These are phyloP conservation scores for Charina bottae DNA, from an alignment of 2,113 vertebrate species.

Conservation along the genomic window DNA sequence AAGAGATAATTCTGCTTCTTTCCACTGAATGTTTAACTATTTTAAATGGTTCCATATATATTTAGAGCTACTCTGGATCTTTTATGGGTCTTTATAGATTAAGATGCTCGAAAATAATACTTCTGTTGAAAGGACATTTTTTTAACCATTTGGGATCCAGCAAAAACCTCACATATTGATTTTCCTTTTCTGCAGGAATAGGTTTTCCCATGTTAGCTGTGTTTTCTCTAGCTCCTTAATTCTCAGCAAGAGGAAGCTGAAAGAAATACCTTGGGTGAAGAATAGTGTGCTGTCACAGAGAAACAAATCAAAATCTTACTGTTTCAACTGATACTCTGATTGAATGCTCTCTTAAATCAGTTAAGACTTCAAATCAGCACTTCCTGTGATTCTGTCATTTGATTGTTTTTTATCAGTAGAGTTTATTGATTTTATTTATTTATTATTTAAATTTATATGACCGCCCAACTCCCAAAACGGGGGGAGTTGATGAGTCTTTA, in stretches of 20 bases:
- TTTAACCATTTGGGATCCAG: not conserved
- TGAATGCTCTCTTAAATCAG: slow-evolving; percentile 8
- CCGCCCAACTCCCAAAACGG: no score
- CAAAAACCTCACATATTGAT: not conserved
- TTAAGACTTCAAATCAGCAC: slow-evolving; percentile 16
- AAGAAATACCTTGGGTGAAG: not conserved
- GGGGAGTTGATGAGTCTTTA: slow-evolving; percentile 4
- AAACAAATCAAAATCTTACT: not conserved
- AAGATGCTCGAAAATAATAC: slow-evolving; percentile 7
- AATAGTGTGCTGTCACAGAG: not conserved
- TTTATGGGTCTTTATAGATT: not conserved
- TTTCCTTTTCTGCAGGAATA: not conserved
- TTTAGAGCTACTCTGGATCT: not conserved
- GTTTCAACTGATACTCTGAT: slow-evolving; percentile 13
- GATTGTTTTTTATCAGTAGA: slow-evolving; percentile 7
- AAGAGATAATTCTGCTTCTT: not conserved
- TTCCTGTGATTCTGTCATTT: slow-evolving; percentile 1
- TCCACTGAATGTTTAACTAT: not conserved
- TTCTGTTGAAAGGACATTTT: not conserved
- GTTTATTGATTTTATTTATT: no score
- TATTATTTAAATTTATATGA: no score
- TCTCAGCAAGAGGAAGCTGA: not conserved
- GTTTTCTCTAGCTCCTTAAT: not conserved
- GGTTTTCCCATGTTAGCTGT: not conserved
- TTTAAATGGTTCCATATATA: not conserved